These are phyloP conservation scores for Diphyllodes magnificus DNA, from an alignment of 2,113 vertebrate species.

Conservation along the genomic window DNA sequence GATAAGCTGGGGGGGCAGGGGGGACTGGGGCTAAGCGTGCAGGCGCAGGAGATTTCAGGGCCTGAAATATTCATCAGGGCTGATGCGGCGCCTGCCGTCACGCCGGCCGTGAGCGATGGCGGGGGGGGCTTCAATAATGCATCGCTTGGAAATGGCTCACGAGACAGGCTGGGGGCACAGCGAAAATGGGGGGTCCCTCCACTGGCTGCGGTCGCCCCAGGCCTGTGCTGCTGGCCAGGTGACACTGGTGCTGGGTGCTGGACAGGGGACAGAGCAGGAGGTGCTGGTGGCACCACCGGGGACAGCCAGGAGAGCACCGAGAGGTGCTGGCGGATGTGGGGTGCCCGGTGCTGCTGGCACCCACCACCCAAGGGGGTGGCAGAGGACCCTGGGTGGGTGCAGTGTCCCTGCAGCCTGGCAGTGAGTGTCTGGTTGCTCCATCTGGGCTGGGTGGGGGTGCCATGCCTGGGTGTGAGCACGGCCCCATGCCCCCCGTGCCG, in stretches of 20 bases:
- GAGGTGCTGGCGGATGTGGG: neutral
- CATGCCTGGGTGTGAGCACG: rapidly evolving
- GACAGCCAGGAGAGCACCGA: neutral
- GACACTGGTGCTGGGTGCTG: no score
- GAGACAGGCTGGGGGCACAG: neutral
- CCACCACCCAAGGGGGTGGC: neutral
- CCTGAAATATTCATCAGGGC: constrained; percentile 57
- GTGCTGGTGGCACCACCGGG: rapidly evolving
- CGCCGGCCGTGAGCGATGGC: neutral
- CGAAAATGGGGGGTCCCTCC: neutral
- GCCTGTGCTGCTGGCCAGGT: neutral
- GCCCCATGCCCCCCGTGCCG: rapidly evolving
- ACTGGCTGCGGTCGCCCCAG: rapidly evolving
- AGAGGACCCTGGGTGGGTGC: neutral
- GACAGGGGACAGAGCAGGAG: neutral
- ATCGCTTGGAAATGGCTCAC: neutral
- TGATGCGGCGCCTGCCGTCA: neutral
- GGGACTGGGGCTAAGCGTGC: neutral
- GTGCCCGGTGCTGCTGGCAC: neutral
- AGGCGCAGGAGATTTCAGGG: neutral
- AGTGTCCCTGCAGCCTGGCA: neutral
- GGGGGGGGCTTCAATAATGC: constrained; percentile 14
- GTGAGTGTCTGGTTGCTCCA: rapidly evolving
- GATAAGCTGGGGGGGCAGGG: neutral
- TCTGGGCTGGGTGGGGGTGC: neutral